Base-by-base conservation (phyloP, 2,888 invertebrate genomes). In the Drosophila ustulata region DNA sequence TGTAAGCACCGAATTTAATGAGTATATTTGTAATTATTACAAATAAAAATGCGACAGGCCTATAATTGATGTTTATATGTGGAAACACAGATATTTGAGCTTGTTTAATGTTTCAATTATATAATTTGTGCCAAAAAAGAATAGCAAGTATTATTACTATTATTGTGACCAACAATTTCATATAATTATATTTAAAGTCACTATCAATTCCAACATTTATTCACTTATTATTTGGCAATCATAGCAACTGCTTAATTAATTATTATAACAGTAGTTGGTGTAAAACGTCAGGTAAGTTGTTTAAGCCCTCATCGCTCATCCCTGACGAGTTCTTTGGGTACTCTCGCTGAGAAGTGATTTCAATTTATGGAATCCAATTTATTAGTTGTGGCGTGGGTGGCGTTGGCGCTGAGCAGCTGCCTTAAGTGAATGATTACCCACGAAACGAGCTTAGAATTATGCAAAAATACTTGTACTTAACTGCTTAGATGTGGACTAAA, bases 341-440 rank as follows among this genome's bases (percentile, higher is more conserved):
- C 51, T 32, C 58, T 9, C 45, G 18, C 18, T 18, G 18, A 8
- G 9, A 45, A 43, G 28, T 53, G 32, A 79, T 75, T 62, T 45
- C 75, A 53, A 66, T 63, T 57, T 59, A 75, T 63, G 62, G 43
- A 26, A 23, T 52, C 25, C 50, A 67, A 67, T 72, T 82, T 71
- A 58, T 57, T 66, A 50, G 49, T 57, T 13, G 25, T 65, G 55
- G 62, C 52, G 64, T 77, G 47, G 74, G 66, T 58, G 66, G 55
- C 67, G 69, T 18, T 18, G 18, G 18, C 66, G 63, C 45, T 32
- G 52, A 2, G 1, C 18, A 2, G 18, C 18, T 18, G 18, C 18
- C 69, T 86, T 82, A 86, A 86, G 87, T 86, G 85, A 82, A 86
- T 88, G 89, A 86, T 89, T 86, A 71, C 75, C 59, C 69, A 49